Conservation (phyloP, 2,113 vertebrate species). For the Suricata suricatta region DNA sequence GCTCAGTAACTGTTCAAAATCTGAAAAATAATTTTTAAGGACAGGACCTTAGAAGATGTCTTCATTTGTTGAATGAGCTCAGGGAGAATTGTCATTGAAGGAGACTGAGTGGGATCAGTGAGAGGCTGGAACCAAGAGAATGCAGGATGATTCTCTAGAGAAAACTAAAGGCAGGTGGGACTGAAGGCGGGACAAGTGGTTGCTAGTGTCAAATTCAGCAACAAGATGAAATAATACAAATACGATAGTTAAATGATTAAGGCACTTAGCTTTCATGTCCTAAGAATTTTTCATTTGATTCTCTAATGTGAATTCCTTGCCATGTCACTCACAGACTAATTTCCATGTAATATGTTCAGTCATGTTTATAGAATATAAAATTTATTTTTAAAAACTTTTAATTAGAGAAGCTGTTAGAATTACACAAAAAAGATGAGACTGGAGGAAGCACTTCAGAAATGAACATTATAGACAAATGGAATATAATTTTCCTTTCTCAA, state of each 20-base stretch:
- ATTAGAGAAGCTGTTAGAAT: conserved; percentile 9
- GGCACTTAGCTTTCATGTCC: background rate
- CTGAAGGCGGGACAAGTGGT: background rate
- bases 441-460: background rate
- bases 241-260: background rate
- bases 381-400: conserved; percentile 1
- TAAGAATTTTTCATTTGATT: background rate
- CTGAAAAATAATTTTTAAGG: background rate
- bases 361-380: background rate
- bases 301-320: background rate
- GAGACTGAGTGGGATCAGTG: background rate
- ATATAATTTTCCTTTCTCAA: background rate
- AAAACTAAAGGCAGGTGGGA: background rate
- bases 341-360: background rate
- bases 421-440: background rate
- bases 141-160: background rate
- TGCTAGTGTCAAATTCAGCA: background rate
- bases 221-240: background rate
- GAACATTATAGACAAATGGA: background rate
- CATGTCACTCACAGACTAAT: background rate
- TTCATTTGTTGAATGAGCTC: background rate
- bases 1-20: background rate
- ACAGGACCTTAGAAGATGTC: background rate
- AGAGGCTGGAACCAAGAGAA: background rate
- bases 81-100: background rate